phyloP scores from a whole-genome alignment of 1,140 invertebrate species.

The Cherax destructor region DNA sequence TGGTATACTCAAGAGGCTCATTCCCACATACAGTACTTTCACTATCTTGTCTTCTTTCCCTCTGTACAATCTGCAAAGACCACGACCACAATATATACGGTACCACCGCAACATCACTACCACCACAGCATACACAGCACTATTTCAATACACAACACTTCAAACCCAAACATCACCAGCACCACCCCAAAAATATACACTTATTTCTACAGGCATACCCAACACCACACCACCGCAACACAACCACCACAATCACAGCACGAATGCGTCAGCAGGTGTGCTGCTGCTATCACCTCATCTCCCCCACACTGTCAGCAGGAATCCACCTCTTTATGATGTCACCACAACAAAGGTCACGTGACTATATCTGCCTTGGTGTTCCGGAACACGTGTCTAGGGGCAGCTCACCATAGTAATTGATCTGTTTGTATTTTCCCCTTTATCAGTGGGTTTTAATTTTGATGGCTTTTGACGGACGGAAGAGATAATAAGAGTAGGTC shows the following conservation, averaged over 20 bases:
- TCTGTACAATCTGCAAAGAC: too few species aligned
- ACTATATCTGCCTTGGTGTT: background rate
- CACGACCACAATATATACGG: too few species aligned
- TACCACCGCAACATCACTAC: too few species aligned
- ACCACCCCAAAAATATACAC: too few species aligned
- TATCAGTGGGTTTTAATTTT: background rate
- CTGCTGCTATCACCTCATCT: background rate
- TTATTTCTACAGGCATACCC: too few species aligned
- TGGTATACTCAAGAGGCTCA: too few species aligned
- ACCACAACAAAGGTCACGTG: conserved; percentile 16
- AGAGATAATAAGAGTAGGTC: background rate
- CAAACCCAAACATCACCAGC: background rate
- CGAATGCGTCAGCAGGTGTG: background rate
- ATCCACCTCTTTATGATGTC: background rate
- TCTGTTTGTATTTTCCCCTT: background rate
- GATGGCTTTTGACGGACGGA: background rate
- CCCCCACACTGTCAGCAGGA: background rate
- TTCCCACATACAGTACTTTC: too few species aligned
- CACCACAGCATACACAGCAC: too few species aligned
- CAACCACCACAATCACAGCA: background rate
- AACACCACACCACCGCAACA: background rate
- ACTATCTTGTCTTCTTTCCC: too few species aligned
- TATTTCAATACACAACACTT: too few species aligned
- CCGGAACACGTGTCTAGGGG: background rate
- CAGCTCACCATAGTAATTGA: background rate